These are phyloP conservation scores for Hymenochirus boettgeri DNA, from an alignment of 2,113 vertebrate species.

Conservation along the genomic window DNA sequence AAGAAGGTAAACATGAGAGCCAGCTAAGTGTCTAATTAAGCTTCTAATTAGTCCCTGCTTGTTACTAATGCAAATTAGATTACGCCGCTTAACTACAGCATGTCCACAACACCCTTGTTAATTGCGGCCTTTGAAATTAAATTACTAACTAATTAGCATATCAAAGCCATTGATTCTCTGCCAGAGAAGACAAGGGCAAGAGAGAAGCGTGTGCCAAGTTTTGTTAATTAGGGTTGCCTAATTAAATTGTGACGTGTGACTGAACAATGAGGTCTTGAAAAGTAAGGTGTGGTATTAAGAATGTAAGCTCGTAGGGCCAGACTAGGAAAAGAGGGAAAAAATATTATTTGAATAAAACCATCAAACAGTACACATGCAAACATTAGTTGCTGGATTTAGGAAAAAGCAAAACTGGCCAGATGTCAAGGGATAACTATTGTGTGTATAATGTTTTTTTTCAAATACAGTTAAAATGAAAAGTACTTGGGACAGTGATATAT, in stretches of 20 bases:
- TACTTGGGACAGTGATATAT: no score
- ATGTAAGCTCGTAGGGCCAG: constrained; percentile 14
- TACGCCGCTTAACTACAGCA: constrained; percentile 99
- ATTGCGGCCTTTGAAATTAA: constrained; percentile 99
- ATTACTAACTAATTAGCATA: constrained; percentile 99
- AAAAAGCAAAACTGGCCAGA: no score
- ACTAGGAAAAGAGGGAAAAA: not conserved
- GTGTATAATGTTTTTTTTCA: no score
- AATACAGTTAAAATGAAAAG: no score
- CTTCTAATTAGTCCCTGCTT: constrained; percentile 99
- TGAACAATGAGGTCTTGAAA: constrained; percentile 8
- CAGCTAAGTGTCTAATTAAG: constrained; percentile 99
- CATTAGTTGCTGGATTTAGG: no score
- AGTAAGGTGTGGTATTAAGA: not conserved
- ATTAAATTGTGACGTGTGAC: constrained; percentile 88
- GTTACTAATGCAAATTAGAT: constrained; percentile 99
- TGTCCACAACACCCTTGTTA: constrained; percentile 99
- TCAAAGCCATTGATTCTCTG: constrained; percentile 99
- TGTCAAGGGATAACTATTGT: no score
- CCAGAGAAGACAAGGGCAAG: constrained; percentile 78
- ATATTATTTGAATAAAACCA: no score
- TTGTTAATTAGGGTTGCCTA: constrained; percentile 96
- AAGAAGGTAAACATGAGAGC: constrained; percentile 99
- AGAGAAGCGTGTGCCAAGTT: constrained; percentile 96
- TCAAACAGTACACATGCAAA: no score